Evolutionary conservation across 2,113 vertebrate species (phyloP), one percentile per base, ranked within the genome.

Genomic region (Nettapus auritus): DNA sequence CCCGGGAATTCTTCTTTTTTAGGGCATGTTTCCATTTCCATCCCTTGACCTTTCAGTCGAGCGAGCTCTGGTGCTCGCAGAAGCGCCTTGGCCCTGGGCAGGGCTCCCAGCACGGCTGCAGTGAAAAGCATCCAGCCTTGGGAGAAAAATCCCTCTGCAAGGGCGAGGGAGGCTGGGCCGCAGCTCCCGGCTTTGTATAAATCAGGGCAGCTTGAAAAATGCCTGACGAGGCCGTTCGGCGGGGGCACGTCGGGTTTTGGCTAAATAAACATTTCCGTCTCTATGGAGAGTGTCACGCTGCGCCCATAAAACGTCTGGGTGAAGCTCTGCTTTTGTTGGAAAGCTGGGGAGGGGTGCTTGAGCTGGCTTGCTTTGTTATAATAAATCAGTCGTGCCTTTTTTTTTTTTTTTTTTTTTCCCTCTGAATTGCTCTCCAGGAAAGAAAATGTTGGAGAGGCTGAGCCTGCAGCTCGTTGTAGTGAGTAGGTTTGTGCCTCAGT

Each of bases 1-100:
- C 66, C 70, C 0, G 3, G 91, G 87, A 92, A 89, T 90, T 81
- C 67, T 78, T 81, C 62, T 46, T 34, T 71, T 63, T 85, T 53
- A 31, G 69, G 66, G 77, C 44, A 36, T 34, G 62, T 84, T 93
- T 89, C 93, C 91, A 76, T 93, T 89, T 64, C 89, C 57, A 53
- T 66, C 38, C 55, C 57, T 56, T 89, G 89, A 75, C 78, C 91
- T 91, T 90, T 68, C 23, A 19, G 14, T 26, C 1, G 48, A 64
- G 66, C 4, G 42, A 78, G 62, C 67, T 86, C 71, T n/a, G 82
- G 71, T 46, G 52, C 82, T 64, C 1, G 0, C 76, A 40, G 55
- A 59, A 71, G 42, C 1, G 3, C n/a, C 67, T 69, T 2, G 8
- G 23, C 18, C 79, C 50, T 2, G 5, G 88, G 75, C 87, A 76